phyloP scores from a whole-genome alignment of 2,797 vertebrate genomes.

The Momotus momota region DNA sequence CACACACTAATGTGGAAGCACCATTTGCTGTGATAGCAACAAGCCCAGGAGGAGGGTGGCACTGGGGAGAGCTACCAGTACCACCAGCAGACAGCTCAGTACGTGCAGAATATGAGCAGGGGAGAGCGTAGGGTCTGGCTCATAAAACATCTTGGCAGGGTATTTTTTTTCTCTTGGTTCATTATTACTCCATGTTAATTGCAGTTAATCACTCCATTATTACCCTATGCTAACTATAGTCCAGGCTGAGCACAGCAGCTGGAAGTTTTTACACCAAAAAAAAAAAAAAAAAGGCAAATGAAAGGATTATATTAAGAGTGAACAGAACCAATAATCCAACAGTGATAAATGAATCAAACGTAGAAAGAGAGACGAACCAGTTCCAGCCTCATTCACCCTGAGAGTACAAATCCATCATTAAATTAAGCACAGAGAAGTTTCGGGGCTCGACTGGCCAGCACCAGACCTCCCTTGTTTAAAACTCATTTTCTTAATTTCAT shows the following conservation, averaged over 20 bases:
- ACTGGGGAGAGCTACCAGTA: not conserved
- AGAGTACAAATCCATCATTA: constrained; percentile 12
- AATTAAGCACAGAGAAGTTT: not conserved
- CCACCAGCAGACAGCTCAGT: not conserved
- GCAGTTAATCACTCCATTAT: not conserved
- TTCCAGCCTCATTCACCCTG: not conserved
- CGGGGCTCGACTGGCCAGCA: not conserved
- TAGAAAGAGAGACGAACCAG: not conserved
- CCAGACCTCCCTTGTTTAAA: constrained; percentile 28
- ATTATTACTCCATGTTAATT: not conserved
- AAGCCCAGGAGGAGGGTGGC: not conserved
- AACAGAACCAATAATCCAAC: not conserved
- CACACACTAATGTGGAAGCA: not conserved
- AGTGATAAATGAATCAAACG: not conserved
- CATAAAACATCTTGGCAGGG: not conserved
- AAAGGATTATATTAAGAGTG: not conserved
- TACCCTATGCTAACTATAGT: not conserved
- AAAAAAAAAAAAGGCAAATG: not conserved
- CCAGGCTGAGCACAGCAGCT: constrained; percentile 16
- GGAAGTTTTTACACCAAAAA: not conserved
- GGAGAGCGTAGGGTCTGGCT: not conserved
- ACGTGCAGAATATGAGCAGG: not conserved
- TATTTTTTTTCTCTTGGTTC: not conserved
- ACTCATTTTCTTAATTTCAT: constrained; percentile 39
- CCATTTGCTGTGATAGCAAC: not conserved